Evolutionary conservation across 2,797 vertebrate genomes (phyloP).

Genomic region (Picus viridis): DNA sequence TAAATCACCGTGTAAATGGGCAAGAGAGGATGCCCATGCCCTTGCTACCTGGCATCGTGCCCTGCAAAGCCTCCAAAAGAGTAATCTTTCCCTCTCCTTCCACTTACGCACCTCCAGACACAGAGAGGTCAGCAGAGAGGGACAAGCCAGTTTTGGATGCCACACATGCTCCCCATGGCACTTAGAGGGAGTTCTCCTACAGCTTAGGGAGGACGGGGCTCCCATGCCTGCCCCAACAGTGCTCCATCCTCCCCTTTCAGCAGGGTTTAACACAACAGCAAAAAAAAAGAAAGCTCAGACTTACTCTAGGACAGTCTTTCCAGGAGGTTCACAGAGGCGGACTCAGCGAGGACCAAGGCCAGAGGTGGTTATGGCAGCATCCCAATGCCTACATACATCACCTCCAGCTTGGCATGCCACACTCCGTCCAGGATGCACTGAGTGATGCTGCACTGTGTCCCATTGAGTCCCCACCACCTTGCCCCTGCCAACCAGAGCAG

Average conservation of each 20-base stretch:
- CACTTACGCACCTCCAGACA: neutral
- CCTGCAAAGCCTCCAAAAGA: accelerated
- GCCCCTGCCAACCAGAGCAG: accelerated
- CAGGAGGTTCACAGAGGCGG: neutral
- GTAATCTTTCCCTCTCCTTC: neutral
- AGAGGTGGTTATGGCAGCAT: neutral
- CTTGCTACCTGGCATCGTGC: accelerated
- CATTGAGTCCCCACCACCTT: accelerated
- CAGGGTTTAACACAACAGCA: neutral
- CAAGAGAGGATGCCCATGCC: neutral
- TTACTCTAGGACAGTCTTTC: slow-evolving; percentile 22
- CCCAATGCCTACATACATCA: accelerated
- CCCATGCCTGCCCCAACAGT: accelerated
- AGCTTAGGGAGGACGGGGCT: neutral
- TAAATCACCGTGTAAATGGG: neutral
- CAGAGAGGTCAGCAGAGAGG: neutral
- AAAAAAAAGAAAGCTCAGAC: neutral
- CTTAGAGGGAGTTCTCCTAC: neutral
- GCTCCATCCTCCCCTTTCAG: neutral
- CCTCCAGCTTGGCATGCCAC: neutral
- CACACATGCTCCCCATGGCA: accelerated
- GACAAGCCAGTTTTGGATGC: neutral
- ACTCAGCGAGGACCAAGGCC: accelerated
- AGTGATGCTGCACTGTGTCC: neutral
- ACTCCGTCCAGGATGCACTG: accelerated